These are phyloP conservation scores for Dicerorhinus sumatrensis DNA, from an alignment of 2,113 vertebrate genomes.

Conservation along the genomic window DNA sequence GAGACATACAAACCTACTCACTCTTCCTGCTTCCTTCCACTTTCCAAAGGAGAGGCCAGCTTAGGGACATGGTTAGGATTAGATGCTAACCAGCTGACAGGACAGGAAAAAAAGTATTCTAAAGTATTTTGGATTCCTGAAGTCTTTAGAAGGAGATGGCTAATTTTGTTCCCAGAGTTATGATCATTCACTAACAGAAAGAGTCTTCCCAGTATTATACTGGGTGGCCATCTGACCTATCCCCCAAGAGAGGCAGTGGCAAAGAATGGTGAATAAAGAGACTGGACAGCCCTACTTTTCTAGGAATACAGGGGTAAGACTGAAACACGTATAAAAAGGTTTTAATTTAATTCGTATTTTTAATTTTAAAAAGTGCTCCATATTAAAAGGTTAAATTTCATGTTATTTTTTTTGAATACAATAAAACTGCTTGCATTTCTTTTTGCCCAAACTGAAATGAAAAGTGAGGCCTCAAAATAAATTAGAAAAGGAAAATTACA, in stretches of 20 bases:
- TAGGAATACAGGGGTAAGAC: not conserved
- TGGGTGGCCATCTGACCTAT: not conserved
- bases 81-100: not conserved
- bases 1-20: not conserved
- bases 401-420: not conserved
- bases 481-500: not conserved
- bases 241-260: not conserved
- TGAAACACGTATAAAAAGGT: not conserved
- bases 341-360: conserved; percentile 38
- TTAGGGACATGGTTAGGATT: not conserved
- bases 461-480: conserved; percentile 2
- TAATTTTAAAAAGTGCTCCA: not conserved
- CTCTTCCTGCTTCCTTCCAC: not conserved
- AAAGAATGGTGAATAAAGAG: not conserved
- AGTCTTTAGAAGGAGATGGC: not conserved
- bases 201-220: not conserved
- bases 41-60: not conserved
- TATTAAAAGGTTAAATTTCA: conserved; percentile 31
- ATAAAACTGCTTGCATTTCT: not conserved
- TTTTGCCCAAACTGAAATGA: conserved; percentile 11
- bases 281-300: not conserved
- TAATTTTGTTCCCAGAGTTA: not conserved
- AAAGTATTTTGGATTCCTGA: not conserved
- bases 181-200: not conserved
- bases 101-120: not conserved